Evolutionary conservation across 2,113 vertebrate species (phyloP).

Genomic region (Phoenicopterus ruber): DNA sequence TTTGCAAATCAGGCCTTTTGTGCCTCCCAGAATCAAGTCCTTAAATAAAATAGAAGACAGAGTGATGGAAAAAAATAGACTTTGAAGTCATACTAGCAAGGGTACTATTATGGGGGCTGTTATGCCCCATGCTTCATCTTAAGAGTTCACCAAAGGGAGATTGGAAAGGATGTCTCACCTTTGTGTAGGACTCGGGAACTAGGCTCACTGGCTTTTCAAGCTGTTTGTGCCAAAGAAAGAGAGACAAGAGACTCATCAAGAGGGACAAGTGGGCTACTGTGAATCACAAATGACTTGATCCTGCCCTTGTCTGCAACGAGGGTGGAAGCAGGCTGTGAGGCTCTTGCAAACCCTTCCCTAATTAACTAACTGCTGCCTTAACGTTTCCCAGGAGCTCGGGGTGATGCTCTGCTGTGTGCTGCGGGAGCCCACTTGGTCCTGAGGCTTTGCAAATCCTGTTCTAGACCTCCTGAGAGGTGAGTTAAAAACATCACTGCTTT

Average conservation of each 20-base stretch:
- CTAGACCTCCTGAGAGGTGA: background rate
- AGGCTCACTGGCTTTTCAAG: background rate
- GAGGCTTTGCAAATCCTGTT: background rate
- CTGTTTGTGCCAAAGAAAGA: background rate
- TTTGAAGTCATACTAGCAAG: background rate
- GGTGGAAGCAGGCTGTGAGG: background rate
- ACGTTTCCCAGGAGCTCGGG: background rate
- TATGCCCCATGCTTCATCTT: background rate
- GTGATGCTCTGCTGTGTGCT: background rate
- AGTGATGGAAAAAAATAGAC: background rate
- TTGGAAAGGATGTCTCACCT: background rate
- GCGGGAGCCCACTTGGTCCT: background rate
- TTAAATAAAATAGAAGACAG: background rate
- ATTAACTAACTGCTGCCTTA: background rate
- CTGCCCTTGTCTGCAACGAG: background rate
- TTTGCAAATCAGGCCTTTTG: conserved; percentile 17
- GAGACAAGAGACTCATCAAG: background rate
- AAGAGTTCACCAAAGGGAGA: background rate
- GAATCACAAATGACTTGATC: background rate
- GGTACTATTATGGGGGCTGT: background rate
- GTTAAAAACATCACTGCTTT: background rate
- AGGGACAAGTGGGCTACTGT: background rate
- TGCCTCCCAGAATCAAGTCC: background rate
- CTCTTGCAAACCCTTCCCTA: background rate
- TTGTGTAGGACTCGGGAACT: background rate